Evolutionary conservation across 2,113 vertebrate genomes (phyloP), one percentile per base, ranked within the genome.

Genomic region (Anguilla japonica): DNA sequence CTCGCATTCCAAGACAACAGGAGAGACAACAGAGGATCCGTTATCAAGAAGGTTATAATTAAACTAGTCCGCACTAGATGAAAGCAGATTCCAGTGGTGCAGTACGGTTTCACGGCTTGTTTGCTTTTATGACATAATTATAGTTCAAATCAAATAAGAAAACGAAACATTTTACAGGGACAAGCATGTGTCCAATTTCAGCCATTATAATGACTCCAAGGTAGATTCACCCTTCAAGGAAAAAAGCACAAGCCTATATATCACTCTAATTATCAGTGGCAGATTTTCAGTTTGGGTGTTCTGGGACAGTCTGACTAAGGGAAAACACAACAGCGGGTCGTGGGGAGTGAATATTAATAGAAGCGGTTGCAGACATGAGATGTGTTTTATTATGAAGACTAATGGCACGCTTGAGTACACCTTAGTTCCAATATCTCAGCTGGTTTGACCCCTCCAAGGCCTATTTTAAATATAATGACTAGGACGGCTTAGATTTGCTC

Each of bases 221-320:
- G 83, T 85, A 88, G 85, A 83, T 56, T 85, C 26, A 75, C 71
- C 82, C 78, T 87, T 89, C 63, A 56, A 83, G 83, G 85, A 39
- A 60, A 87, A 46, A 87, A 82, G 40, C 89, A 60, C 87, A 79
- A 80, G 89, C 87, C 92, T 91, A 93, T 95, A 95, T 94, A 94
- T 95, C 92, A 94, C 91, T 91, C 89, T 94, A 94, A 94, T 94
- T 95, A 94, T 91, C 75, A 86, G 87, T 91, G 91, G 92, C 91
- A 93, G 90, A 92, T 90, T 90, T 88, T 90, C 90, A 88, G 89
- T 89, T 92, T 83, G 89, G 87, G 83, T 88, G 89, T 88, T 88
- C 90, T 90, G 86, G 85, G 90, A 90, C 89, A 82, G 87, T 90
- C 92, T 93, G 94, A 94, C 88, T 95, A 92, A 92, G 92, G 92